Conservation (phyloP, 2,113 vertebrate genomes). For the Grus americana region DNA sequence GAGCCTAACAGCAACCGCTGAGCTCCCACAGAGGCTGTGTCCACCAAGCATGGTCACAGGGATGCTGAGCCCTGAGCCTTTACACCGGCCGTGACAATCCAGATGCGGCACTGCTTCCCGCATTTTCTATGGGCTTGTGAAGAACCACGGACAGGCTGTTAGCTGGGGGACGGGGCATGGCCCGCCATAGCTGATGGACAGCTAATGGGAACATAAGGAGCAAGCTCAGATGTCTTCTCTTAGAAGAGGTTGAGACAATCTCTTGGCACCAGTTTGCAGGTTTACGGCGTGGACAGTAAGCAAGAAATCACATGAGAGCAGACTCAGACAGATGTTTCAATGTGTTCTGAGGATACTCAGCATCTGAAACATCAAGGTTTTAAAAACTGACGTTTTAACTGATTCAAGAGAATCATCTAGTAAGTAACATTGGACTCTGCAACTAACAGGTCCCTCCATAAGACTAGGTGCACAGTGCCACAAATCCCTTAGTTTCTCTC, state of each 20-base stretch:
- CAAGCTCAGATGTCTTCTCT: not conserved
- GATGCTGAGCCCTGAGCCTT: too few species aligned
- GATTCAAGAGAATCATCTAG: not conserved
- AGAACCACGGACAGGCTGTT: not conserved
- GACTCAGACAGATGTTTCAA: not conserved
- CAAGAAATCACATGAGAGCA: not conserved
- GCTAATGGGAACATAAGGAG: not conserved
- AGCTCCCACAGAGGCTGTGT: not conserved
- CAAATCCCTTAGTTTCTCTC: not conserved
- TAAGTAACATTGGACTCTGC: not conserved
- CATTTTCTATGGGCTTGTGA: not conserved
- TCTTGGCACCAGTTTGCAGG: not conserved
- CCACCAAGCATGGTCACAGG: not conserved
- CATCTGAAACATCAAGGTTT: not conserved
- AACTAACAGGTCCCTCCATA: not conserved
- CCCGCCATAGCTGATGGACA: not conserved
- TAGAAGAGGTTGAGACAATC: not conserved
- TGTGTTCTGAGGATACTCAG: not conserved
- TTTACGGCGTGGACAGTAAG: not conserved
- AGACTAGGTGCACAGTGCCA: not conserved
- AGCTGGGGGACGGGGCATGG: not conserved
- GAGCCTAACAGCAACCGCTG: not conserved
- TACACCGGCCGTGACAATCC: not conserved
- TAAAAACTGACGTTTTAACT: not conserved
- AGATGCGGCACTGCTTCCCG: not conserved